Base-by-base conservation (phyloP, 2,797 vertebrate genomes). In the Crossoptilon crossoptilon region DNA sequence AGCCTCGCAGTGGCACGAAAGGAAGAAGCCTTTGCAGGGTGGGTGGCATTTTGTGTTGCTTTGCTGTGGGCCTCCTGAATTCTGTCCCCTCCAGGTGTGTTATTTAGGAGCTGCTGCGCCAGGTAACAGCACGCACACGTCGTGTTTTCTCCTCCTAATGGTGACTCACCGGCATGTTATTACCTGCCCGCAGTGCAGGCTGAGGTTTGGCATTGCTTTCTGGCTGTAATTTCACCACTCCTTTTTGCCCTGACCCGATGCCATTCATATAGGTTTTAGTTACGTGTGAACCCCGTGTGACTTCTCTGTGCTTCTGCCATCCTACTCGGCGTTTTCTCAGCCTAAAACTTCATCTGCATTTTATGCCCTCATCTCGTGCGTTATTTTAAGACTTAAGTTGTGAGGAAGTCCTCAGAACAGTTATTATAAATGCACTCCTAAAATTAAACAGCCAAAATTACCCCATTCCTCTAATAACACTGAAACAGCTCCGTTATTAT, bases 351-450 rank as follows among this genome's bases (percentile, higher is more conserved):
- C 37, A 8, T 17, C 60, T 27, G 26, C 24, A 19, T 24, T 17
- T 22, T 3, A 0, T 11, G 2, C 49, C 27, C 14, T 35, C 13
- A 14, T 11, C 10, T 69, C 13, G 41, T 24, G 8, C 1, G 1
- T 15, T 0, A 2, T 46, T 78, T 87, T 68, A 4, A 44, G 56
- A 58, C 3, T 5, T 44, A 41, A 41, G 39, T n/a, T 26, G 17
- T 46, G 49, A 71, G 53, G 10, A 85, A 46, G 15, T 7, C n/a
- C 72, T 74, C 35, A 62, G 24, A 31, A 70, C 60, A 29, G 58
- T 39, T 18, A 19, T 21, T 68, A 7, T 60, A 77, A 62, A 62
- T n/a, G 12, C 8, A 58, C 29, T 18, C 53, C 29, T 31, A 17
- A 55, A 31, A 55, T 31, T 18, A 31, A 31, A 55, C 9, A 31